Evolutionary conservation across 2,797 vertebrate species (phyloP), one percentile per base, ranked within the genome.

Genomic region (Emys orbicularis): DNA sequence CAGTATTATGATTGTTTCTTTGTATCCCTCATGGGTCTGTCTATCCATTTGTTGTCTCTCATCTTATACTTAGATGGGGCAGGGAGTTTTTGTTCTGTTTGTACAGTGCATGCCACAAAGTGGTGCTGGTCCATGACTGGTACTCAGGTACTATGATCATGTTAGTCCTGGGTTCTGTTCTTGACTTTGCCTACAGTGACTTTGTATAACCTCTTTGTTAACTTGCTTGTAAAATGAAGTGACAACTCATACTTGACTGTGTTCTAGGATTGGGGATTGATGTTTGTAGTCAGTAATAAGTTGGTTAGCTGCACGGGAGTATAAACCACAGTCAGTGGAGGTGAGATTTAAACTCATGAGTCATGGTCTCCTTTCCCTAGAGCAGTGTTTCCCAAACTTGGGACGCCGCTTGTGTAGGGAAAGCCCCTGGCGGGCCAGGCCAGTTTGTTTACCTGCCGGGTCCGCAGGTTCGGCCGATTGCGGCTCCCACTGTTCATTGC

Each of bases 201-300:
- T 84, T 92, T 1, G 34, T 88, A 5, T 0, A 85, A 8, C 23
- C 79, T 41, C 10, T 74, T 31, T 31, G 59, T 16, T 72, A 72
- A 12, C 21, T 84, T 4, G 29, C 95, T 92, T 86, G 74, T 89
- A 68, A 87, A 90, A 91, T 65, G 41, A 77, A 47, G 25, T 27
- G 27, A 77, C 21, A 21, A 8, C 37, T 72, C 37, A 72, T 25
- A 25, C 44, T 74, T 41, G 27, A 27, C 41, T 27, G 37, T 29
- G 41, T 77, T 23, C 19, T 37, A 19, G 16, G 34, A 18, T 72
- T 72, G 10, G 65, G n/a, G 65, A 21, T 72, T 72, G 65, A 72
- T 72, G 10, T 72, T 41, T 41, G 19, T 72, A 72, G 65, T 37
- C 65, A 37, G 19, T 41, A 72, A 72, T 72, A 72, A 41, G n/a